Evolutionary conservation across 2,888 invertebrate species (phyloP).

Genomic region (Yponomeuta sedellus): DNA sequence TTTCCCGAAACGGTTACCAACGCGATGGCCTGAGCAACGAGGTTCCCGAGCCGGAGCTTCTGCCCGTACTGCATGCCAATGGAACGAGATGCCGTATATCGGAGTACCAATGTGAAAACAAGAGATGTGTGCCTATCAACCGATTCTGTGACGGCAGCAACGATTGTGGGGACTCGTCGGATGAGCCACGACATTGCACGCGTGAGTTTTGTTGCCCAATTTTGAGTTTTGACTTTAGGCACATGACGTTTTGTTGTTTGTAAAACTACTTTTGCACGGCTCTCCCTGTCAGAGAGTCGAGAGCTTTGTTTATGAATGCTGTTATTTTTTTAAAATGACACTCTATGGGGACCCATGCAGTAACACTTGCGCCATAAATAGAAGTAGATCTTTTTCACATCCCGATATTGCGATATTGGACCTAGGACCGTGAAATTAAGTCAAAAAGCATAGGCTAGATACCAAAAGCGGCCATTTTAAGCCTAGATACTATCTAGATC

Average conservation of each 20-base stretch:
- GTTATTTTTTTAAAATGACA: too few species aligned
- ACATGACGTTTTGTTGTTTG: background rate
- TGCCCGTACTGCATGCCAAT: slow-evolving; percentile 62
- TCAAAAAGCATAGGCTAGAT: too few species aligned
- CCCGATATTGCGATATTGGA: too few species aligned
- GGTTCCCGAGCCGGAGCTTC: slow-evolving; percentile 55
- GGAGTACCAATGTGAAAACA: slow-evolving; percentile 81
- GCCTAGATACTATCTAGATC: too few species aligned
- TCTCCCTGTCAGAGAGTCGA: too few species aligned
- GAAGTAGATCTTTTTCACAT: too few species aligned
- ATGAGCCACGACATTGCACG: slow-evolving; percentile 88
- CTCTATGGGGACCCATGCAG: too few species aligned
- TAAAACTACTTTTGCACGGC: too few species aligned
- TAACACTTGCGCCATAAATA: too few species aligned
- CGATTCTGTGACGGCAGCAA: slow-evolving; percentile 87
- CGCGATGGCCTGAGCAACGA: slow-evolving; percentile 40
- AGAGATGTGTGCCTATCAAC: slow-evolving; percentile 81
- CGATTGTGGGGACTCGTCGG: slow-evolving; percentile 88
- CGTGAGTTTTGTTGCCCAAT: slow-evolving; percentile 78
- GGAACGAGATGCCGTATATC: slow-evolving; percentile 78
- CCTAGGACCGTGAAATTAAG: too few species aligned
- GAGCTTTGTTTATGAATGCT: too few species aligned
- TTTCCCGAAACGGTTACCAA: slow-evolving; percentile 32
- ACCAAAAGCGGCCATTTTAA: too few species aligned
- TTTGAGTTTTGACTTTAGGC: background rate